Evolutionary conservation across 2,888 invertebrate species (phyloP).

Genomic region (Dexiosoma caninum): DNA sequence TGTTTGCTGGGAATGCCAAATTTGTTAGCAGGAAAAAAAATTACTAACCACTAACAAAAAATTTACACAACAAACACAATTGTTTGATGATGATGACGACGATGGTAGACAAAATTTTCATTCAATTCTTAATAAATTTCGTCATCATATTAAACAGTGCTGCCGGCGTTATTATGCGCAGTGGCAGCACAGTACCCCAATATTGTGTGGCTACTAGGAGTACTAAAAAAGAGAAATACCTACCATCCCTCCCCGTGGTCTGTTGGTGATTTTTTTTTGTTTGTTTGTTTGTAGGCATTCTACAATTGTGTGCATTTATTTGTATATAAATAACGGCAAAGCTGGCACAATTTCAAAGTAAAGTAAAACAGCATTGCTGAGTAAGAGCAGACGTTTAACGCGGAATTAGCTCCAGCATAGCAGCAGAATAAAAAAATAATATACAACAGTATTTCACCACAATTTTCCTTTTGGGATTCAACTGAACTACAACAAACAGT

Average conservation of each 20-base stretch:
- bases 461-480: constrained; percentile 44
- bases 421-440: constrained; percentile 12
- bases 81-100: neutral
- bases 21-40: neutral
- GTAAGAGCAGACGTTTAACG: neutral
- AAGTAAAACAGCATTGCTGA: neutral
- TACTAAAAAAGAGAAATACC: neutral
- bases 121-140: constrained; percentile 56
- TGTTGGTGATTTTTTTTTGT: neutral
- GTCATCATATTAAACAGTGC: constrained; percentile 31
- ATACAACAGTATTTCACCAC: constrained; percentile 44
- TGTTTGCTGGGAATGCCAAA: neutral
- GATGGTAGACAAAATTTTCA: constrained; percentile 38
- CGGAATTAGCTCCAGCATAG: constrained; percentile 42
- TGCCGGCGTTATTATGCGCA: neutral
- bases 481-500: constrained; percentile 31
- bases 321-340: constrained; percentile 57
- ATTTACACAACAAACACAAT: neutral
- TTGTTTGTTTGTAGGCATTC: too few species aligned
- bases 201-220: too few species aligned
- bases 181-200: neutral
- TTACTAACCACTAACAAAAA: neutral
- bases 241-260: neutral
- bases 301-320: neutral
- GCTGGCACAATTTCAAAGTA: constrained; percentile 46